Evolutionary conservation across 1,140 invertebrate species (phyloP), one percentile per base, ranked within the genome.

Genomic region (Aphaenogaster floridana): DNA sequence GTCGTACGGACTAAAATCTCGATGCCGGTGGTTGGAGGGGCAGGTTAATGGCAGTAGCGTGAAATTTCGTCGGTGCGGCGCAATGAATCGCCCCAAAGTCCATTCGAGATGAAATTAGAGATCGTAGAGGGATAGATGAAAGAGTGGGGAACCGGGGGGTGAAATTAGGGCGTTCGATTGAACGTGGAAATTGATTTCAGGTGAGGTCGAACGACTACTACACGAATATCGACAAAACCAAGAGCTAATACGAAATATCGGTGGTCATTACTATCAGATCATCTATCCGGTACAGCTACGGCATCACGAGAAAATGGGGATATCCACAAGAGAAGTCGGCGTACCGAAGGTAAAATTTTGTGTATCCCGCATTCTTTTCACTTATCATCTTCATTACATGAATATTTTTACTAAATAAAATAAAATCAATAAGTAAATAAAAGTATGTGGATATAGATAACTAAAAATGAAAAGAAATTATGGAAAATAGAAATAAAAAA

Each of bases 221-320:
- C 97, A 97, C 86, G 98, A 98, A 94, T 98, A 98, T 95, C 97
- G 97, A 93, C 98, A 98, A 95, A 99, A 99, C 95, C 98, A 98
- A 95, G 97, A 98, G 95, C 96, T 99, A 96, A 98, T 99, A 90
- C 96, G 97, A 88, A 98, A 98, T 95, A 98, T 99, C 95, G 98
- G 98, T 88, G 97, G 97, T 68, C 97, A 98, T 95, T 98, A 97
- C 94, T 99, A 98, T 96, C 98, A 99, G 96, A 98, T 99, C 95
- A 98, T 99, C 92, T 99, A 99, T 96, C 98, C 98, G 83, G 98
- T 98, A 90, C 98, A 99, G 96, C 96, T 99, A 93, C 97, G 98
- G 85, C 98, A 98, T 95, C 98, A 99, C 96, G 98, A 98, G 96
- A 99, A 99, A 96, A 98, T 99, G 97, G 98, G 98, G 93, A 99